Conservation (phyloP, 2,797 vertebrate species). For the Chloroceryle inda region DNA sequence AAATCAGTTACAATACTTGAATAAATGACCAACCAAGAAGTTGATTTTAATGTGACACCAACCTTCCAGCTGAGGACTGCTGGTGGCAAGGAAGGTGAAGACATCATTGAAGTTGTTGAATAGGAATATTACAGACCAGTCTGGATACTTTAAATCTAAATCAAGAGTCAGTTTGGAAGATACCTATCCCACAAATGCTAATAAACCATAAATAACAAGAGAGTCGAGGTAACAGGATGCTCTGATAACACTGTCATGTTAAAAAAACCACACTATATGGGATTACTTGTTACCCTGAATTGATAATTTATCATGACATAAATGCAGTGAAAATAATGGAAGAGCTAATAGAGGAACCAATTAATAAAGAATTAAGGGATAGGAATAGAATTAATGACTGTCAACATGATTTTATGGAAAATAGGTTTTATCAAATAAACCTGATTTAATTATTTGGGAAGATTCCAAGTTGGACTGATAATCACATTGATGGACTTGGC, state of each 20-base stretch:
- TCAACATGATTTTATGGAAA: constrained; percentile 74
- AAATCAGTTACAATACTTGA: not conserved
- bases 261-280: not conserved
- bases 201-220: not conserved
- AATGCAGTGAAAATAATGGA: constrained; percentile 41
- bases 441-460: constrained; percentile 72
- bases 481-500: constrained; percentile 59
- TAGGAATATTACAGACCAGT: not conserved
- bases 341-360: constrained; percentile 52
- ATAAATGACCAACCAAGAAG: not conserved
- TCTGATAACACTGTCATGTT: not conserved
- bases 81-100: not conserved
- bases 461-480: constrained; percentile 64
- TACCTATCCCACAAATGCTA: not conserved
- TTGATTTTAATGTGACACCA: not conserved
- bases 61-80: not conserved
- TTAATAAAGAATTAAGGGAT: constrained; percentile 70
- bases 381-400: constrained; percentile 62
- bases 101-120: not conserved
- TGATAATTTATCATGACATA: constrained; percentile 57
- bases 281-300: not conserved
- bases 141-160: not conserved
- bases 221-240: not conserved
- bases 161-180: not conserved
- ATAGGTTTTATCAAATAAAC: constrained; percentile 71